Conservation (phyloP, 2,113 vertebrate species). For the Ctenomys sociabilis region DNA sequence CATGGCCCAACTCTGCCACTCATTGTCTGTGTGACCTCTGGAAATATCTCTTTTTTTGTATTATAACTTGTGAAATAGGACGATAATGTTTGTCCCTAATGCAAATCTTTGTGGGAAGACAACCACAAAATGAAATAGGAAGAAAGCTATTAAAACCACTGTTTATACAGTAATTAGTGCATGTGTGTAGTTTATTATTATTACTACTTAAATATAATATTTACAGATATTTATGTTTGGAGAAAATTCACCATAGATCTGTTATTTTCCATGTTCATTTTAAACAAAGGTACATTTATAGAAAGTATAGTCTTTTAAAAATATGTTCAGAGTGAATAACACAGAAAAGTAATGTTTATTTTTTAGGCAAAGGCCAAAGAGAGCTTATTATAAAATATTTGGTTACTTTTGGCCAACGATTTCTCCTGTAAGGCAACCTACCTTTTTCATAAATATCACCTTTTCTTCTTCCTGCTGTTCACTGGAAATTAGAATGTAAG, state of each 20-base stretch:
- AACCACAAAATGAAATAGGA: background rate
- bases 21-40: background rate
- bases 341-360: background rate
- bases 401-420: background rate
- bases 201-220: background rate
- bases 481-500: background rate
- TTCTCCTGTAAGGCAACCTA: background rate
- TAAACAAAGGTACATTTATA: background rate
- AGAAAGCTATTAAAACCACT: background rate
- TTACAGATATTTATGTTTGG: background rate
- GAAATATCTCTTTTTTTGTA: background rate
- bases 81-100: background rate
- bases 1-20: background rate
- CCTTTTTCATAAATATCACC: background rate
- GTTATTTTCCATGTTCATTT: background rate
- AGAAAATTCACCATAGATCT: background rate
- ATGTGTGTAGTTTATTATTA: background rate
- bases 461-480: background rate
- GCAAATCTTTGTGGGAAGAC: background rate
- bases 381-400: background rate
- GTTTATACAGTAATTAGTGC: background rate
- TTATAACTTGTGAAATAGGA: background rate
- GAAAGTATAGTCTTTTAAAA: background rate
- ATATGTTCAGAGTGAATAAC: conserved; percentile 3
- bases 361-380: background rate